A percentile compares a stretch with the other conserved stretches of the same genome.
Conservation (phyloP, 1,140 invertebrate genomes). For the Archivesica marissinica region DNA sequence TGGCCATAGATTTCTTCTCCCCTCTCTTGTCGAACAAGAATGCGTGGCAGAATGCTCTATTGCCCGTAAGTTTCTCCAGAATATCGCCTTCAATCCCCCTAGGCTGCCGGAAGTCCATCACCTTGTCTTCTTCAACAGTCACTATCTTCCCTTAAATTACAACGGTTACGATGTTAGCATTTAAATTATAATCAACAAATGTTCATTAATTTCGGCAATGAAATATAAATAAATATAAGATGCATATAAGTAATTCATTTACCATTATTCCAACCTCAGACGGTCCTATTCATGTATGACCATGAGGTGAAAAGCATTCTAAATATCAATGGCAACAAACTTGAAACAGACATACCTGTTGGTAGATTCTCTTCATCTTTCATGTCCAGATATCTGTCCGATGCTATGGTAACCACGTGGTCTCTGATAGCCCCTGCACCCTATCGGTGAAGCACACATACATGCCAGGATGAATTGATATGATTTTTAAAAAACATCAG, state of each 20-base stretch:
- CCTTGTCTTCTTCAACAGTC: slow-evolving; percentile 35
- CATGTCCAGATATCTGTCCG: slow-evolving; percentile 50
- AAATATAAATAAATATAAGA: no score
- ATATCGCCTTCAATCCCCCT: slow-evolving; percentile 21
- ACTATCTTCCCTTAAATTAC: slow-evolving; percentile 31
- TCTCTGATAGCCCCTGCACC: slow-evolving; percentile 38
- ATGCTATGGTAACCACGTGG: slow-evolving; percentile 24
- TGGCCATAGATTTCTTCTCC: slow-evolving; percentile 40
- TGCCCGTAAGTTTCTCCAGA: slow-evolving; percentile 31
- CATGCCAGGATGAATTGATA: no score
- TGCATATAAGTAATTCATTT: no score
- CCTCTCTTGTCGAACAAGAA: slow-evolving; percentile 14
- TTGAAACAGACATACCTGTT: slow-evolving; percentile 36
- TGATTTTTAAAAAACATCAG: no score
- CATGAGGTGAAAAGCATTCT: no score
- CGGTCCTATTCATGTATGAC: no score
- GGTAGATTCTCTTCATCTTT: slow-evolving; percentile 31
- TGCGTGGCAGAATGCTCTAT: slow-evolving; percentile 30
- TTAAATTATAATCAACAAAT: no score
- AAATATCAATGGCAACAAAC: no score
- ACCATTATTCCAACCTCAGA: no score
- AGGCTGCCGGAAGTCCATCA: slow-evolving; percentile 48
- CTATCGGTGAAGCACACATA: slow-evolving; percentile 13
- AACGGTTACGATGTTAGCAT: no score
- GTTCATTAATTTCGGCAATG: no score